Base-by-base conservation (phyloP, 2,888 invertebrate species). In the Selenia dentaria region DNA sequence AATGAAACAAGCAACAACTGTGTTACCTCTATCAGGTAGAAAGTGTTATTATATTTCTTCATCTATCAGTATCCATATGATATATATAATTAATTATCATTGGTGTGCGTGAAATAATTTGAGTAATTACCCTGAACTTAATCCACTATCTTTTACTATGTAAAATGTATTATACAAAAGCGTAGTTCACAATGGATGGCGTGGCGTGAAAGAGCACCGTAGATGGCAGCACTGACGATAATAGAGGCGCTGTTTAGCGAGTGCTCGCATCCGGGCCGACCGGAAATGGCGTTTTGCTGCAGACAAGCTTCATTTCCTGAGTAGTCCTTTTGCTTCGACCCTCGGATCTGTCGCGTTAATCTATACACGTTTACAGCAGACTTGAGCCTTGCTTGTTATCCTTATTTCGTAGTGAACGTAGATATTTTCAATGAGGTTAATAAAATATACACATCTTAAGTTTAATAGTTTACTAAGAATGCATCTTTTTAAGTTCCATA, bases 231-330 rank as follows among this genome's bases (percentile, higher is more conserved):
- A 57, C 64, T 59, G 60, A 64, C 59, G 75, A 78, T 77, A 79
- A 80, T 76, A 70, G 76, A 68, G 60, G 58, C 59, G 28, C 64
- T 79, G 76, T 77, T 78, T 73, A 74, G 79, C 66, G 70, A 74
- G 59, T 67, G 62, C 63, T 54, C 61, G 70, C 67, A 57, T 78
- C 82, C 79, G 78, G 77, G 46, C 67, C 68, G 71, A 61, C 64
- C 74, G 85, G 85, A 86, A 85, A 84, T 85, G 82, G 73, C 70
- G 62, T 59, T 78, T 64, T 72, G 75, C 80, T 72, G 67, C 74
- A 80, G 82, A 84, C 84, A 83, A 79, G 82, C 80, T 81, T 84
- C 82, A 87, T 87, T 86, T 86, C 86, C 86, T 70, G 69, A 46
- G 63, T 62, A 70, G 70, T 74, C 77, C 79, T 79, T 81, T 79